Conservation (phyloP, 2,888 invertebrate species). For the Agapetus fuscipes region DNA sequence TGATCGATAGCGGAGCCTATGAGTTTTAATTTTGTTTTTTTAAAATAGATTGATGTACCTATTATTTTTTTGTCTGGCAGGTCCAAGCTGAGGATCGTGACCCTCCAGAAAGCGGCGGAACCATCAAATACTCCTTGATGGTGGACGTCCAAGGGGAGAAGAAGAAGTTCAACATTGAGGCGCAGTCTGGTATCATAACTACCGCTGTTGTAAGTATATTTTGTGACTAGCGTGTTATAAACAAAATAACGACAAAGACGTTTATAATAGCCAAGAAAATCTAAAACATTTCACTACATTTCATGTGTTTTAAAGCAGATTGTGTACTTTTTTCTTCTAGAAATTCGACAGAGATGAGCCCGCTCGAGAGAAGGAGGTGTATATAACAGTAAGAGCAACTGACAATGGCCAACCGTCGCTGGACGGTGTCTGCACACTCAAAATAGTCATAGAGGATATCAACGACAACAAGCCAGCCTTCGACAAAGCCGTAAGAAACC, state of each 20-base stretch:
- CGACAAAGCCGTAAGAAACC: slow-evolving; percentile 67
- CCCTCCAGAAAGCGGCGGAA: slow-evolving; percentile 65
- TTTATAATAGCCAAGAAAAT: no score
- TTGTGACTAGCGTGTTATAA: no score
- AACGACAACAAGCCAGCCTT: slow-evolving; percentile 85
- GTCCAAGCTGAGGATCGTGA: slow-evolving; percentile 67
- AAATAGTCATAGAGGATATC: slow-evolving; percentile 81
- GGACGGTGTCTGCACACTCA: slow-evolving; percentile 89
- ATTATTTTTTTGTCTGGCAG: no score
- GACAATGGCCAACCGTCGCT: slow-evolving; percentile 87
- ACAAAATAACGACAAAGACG: no score
- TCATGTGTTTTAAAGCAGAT: background rate
- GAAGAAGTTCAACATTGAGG: slow-evolving; percentile 70
- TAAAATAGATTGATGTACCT: no score
- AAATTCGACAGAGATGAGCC: slow-evolving; percentile 88
- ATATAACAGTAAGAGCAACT: slow-evolving; percentile 82
- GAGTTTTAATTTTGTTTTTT: no score
- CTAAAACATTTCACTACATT: no score
- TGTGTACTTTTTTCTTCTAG: slow-evolving; percentile 29
- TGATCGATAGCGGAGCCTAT: no score
- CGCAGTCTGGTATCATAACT: slow-evolving; percentile 63
- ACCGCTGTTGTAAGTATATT: slow-evolving; percentile 54
- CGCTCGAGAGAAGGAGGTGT: slow-evolving; percentile 68
- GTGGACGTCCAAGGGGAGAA: slow-evolving; percentile 65
- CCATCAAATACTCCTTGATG: slow-evolving; percentile 76